phyloP scores from a whole-genome alignment of 2,113 vertebrate genomes.

The Ibidorhyncha struthersii region DNA sequence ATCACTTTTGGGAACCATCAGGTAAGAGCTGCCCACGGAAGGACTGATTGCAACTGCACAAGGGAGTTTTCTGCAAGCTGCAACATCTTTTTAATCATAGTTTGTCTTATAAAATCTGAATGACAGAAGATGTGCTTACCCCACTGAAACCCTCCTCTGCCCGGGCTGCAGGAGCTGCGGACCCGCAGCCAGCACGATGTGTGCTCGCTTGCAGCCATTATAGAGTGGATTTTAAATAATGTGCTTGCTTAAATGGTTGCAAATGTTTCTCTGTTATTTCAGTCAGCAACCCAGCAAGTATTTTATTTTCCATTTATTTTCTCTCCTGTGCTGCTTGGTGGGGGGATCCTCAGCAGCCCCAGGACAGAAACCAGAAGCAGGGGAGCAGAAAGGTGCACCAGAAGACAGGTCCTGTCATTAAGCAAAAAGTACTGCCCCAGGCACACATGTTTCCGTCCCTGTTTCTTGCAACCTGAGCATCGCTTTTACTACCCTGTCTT shows the following conservation, averaged over 20 bases:
- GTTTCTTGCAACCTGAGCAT: not conserved
- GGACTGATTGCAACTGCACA: not conserved
- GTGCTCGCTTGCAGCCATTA: not conserved
- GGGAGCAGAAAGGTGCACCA: not conserved
- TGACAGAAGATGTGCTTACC: not conserved
- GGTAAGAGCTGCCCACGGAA: not conserved
- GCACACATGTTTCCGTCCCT: not conserved
- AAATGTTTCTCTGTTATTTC: conserved; percentile 11
- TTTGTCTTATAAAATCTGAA: not conserved
- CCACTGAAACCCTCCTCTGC: not conserved
- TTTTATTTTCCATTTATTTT: not conserved
- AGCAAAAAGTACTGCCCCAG: not conserved
- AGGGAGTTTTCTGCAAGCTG: not conserved
- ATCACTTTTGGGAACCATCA: not conserved
- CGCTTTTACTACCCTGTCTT: not conserved
- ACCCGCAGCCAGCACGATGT: rapidly evolving
- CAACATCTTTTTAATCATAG: not conserved
- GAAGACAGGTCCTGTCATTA: not conserved
- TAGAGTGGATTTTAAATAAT: not conserved
- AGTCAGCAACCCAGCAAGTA: not conserved
- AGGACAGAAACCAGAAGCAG: not conserved
- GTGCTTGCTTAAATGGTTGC: not conserved
- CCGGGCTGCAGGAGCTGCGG: not conserved
- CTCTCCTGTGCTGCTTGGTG: not conserved
- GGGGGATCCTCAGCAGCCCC: not conserved